phyloP scores from a whole-genome alignment of 2,113 vertebrate genomes.

The Pygoscelis antarcticus region DNA sequence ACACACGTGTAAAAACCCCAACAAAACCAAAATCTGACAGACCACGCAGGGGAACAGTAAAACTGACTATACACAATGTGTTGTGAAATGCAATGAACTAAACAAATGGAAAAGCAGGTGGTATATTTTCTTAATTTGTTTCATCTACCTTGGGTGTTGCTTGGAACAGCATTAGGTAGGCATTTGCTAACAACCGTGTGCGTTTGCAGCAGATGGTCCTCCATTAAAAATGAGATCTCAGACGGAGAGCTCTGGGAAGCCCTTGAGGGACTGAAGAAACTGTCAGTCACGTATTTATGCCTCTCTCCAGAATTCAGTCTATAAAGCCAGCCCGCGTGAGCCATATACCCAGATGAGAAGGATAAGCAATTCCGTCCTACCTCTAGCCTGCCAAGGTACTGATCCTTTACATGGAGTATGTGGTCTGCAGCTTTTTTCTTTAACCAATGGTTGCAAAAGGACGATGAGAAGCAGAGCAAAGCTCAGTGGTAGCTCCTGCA shows the following conservation, averaged over 20 bases:
- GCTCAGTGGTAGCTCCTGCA: background rate
- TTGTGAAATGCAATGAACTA: background rate
- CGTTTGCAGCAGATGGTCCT: background rate
- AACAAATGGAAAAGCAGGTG: conserved; percentile 35
- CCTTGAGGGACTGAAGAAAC: background rate
- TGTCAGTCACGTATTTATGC: background rate
- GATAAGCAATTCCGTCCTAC: background rate
- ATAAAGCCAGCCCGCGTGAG: background rate
- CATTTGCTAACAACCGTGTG: background rate
- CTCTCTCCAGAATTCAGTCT: background rate
- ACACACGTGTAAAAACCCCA: background rate
- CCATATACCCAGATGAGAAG: background rate
- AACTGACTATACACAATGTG: background rate
- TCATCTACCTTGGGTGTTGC: background rate
- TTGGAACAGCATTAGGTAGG: background rate
- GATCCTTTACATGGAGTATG: background rate
- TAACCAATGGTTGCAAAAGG: background rate
- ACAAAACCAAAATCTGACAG: background rate
- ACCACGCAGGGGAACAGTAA: background rate
- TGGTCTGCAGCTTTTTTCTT: background rate
- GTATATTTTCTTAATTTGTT: conserved; percentile 15
- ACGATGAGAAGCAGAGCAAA: background rate
- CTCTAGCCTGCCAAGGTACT: background rate
- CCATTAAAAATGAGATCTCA: conserved; percentile 12
- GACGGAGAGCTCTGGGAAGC: background rate